phyloP scores from a whole-genome alignment of 2,888 invertebrate species.

The Noctua comes region DNA sequence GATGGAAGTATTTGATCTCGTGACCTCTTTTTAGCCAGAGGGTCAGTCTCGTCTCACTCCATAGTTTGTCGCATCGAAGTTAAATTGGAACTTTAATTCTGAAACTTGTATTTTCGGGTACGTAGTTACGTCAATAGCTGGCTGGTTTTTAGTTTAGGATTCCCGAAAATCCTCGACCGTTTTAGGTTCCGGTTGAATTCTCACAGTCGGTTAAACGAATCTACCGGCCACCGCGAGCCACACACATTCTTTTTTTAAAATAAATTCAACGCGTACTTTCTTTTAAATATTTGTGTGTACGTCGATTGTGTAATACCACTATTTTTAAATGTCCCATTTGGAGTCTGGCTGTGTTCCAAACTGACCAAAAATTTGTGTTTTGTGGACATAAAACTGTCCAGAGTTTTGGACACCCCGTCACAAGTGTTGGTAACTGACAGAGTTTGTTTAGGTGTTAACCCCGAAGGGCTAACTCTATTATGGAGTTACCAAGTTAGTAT shows the following conservation, averaged over 20 bases:
- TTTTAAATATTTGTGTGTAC: constrained; percentile 42
- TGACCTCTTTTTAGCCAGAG: constrained; percentile 36
- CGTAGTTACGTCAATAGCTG: constrained; percentile 14
- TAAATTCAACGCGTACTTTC: constrained; percentile 39
- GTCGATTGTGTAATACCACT: constrained; percentile 52
- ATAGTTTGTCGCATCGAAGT: constrained; percentile 25
- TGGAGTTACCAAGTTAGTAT: constrained; percentile 56
- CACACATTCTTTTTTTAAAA: constrained; percentile 26
- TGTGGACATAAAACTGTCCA: constrained; percentile 41
- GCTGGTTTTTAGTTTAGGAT: constrained; percentile 38
- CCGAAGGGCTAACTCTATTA: constrained; percentile 63
- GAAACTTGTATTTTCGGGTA: constrained; percentile 18
- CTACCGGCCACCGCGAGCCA: neutral
- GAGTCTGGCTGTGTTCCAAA: constrained; percentile 62
- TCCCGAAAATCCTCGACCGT: constrained; percentile 34
- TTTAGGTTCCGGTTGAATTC: constrained; percentile 42
- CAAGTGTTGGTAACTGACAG: constrained; percentile 56
- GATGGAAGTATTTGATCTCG: constrained; percentile 31
- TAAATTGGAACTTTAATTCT: constrained; percentile 29
- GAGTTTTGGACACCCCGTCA: constrained; percentile 35
- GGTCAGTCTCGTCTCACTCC: constrained; percentile 1
- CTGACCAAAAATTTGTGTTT: constrained; percentile 40
- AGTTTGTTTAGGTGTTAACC: constrained; percentile 67
- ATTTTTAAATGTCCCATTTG: constrained; percentile 61
- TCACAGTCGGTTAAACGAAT: constrained; percentile 42